Evolutionary conservation across 30 jellyfish, hydroid and myxozoan species (phyloP).

Genomic region (Aurelia sp.): DNA sequence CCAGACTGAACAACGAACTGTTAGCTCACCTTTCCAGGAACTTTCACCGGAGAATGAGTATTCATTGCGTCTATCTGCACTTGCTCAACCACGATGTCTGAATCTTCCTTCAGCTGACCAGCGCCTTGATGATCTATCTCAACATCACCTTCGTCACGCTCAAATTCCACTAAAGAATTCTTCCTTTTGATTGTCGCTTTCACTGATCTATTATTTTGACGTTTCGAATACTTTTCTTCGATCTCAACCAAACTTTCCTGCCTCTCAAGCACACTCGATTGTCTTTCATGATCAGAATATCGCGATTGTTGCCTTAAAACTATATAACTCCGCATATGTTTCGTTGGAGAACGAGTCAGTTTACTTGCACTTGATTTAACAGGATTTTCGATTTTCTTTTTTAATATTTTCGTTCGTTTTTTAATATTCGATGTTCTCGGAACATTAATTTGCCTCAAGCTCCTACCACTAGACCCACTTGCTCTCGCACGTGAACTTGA

Average conservation of each 20-base stretch:
- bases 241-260: constrained; percentile 42
- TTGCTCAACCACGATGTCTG: not conserved
- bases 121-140: too few species aligned
- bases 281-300: constrained; percentile 64
- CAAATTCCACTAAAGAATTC: too few species aligned
- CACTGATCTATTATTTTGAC: not conserved
- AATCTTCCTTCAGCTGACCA: too few species aligned
- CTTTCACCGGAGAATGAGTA: not conserved
- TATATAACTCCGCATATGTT: constrained; percentile 95
- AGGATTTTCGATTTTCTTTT: constrained; percentile 16
- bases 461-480: too few species aligned
- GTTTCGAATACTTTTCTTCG: constrained; percentile 11
- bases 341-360: constrained; percentile 75
- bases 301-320: constrained; percentile 95
- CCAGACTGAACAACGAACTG: not conserved
- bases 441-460: not conserved
- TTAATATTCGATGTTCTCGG: constrained; percentile 30
- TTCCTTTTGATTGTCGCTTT: too few species aligned
- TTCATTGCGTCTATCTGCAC: not conserved
- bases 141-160: too few species aligned
- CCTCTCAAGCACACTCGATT: constrained; percentile 2
- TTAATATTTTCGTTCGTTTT: constrained; percentile 13
- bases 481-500: too few species aligned
- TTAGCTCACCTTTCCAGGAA: constrained; percentile 10
- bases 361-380: constrained; percentile 15